Evolutionary conservation across 2,113 vertebrate genomes (phyloP).

Genomic region (Trematocara nigrifrons): DNA sequence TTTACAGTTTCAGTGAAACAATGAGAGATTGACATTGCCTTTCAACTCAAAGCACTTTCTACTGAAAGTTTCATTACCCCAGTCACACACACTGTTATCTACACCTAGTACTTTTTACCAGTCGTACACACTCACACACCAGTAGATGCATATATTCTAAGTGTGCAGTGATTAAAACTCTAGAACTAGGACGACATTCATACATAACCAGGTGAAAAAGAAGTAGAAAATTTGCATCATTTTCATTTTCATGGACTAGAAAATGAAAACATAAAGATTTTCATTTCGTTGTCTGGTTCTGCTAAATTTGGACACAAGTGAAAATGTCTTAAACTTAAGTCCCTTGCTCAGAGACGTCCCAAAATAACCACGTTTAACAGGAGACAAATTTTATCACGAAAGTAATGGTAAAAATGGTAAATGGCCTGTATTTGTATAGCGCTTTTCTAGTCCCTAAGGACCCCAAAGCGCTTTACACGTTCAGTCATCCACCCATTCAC

Average conservation of each 20-base stretch:
- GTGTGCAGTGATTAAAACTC: neutral
- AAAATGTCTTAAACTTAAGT: neutral
- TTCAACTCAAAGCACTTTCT: neutral
- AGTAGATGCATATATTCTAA: neutral
- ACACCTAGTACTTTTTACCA: neutral
- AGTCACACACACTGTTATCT: neutral
- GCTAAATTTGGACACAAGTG: neutral
- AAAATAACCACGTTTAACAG: neutral
- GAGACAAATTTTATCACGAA: neutral
- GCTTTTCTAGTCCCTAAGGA: too few species aligned
- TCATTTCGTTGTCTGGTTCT: neutral
- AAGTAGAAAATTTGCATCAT: neutral
- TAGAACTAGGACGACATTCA: neutral
- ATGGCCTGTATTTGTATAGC: too few species aligned
- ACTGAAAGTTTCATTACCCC: neutral
- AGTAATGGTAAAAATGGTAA: neutral
- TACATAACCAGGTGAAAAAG: neutral
- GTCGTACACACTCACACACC: neutral
- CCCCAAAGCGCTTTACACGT: too few species aligned
- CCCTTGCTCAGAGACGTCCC: accelerated
- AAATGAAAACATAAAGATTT: neutral
- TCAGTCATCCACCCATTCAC: too few species aligned
- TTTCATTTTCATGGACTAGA: neutral
- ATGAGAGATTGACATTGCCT: neutral
- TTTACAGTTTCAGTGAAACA: neutral